These are phyloP conservation scores for Propsilocerus akamusi DNA, from an alignment of 1,140 invertebrate species.

Conservation along the genomic window DNA sequence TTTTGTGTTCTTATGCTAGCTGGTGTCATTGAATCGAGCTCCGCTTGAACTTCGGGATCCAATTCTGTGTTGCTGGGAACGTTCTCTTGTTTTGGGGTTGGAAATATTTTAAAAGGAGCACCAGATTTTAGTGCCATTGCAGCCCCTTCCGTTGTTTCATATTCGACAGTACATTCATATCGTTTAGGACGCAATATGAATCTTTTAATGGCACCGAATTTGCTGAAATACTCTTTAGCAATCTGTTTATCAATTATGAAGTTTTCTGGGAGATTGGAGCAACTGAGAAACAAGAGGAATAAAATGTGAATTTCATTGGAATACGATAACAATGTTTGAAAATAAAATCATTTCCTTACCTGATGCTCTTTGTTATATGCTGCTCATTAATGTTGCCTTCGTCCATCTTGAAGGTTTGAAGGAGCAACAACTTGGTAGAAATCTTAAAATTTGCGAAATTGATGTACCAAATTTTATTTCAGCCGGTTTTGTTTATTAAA, in stretches of 20 bases:
- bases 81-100: slow-evolving; percentile 17
- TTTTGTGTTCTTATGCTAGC: slow-evolving; percentile 12
- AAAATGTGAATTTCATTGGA: too few species aligned
- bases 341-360: too few species aligned
- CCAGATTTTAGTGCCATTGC: slow-evolving; percentile 34
- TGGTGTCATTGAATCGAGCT: slow-evolving; percentile 25
- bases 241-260: slow-evolving; percentile 34
- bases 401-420: too few species aligned
- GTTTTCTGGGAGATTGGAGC: slow-evolving; percentile 38
- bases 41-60: slow-evolving; percentile 28
- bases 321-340: too few species aligned
- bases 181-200: slow-evolving; percentile 37
- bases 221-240: slow-evolving; percentile 41
- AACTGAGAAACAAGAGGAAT: too few species aligned
- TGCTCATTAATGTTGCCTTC: too few species aligned
- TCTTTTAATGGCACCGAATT: slow-evolving; percentile 38
- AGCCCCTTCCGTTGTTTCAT: slow-evolving; percentile 32
- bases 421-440: too few species aligned
- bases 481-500: too few species aligned
- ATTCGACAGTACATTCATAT: slow-evolving; percentile 37
- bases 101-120: slow-evolving; percentile 28
- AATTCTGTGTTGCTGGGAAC: slow-evolving; percentile 12
- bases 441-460: too few species aligned
- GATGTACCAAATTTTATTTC: too few species aligned
- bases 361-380: too few species aligned